phyloP scores from a whole-genome alignment of 1,140 invertebrate genomes.

The Adoxophyes honmai region DNA sequence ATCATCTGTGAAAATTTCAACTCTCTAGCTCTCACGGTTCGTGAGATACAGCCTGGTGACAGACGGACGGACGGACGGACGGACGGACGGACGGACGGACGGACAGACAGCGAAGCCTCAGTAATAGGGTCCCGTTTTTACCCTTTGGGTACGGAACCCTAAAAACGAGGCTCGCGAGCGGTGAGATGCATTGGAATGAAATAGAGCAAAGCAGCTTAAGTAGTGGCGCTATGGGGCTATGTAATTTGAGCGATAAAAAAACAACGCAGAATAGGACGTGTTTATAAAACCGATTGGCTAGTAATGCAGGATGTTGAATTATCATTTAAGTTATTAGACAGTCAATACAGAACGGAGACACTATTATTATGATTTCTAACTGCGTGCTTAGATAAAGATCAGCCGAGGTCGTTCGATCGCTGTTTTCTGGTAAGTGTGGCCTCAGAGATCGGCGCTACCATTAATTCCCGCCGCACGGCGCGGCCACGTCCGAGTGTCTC shows the following conservation, averaged over 20 bases:
- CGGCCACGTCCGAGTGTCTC: conserved; percentile 37
- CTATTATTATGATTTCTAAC: background rate
- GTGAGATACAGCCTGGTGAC: no score
- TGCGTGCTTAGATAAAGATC: conserved; percentile 29
- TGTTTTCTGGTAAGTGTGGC: conserved; percentile 42
- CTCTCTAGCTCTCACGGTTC: no score
- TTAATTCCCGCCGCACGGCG: conserved; percentile 31
- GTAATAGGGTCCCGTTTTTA: no score
- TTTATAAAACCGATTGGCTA: conserved; percentile 5
- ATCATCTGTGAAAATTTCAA: no score
- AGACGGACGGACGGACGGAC: no score
- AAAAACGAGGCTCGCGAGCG: background rate
- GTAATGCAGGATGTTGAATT: conserved; percentile 11
- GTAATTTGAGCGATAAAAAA: background rate
- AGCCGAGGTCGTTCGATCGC: conserved; percentile 34
- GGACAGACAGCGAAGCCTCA: no score
- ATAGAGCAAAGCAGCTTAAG: background rate
- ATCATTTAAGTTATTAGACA: conserved; percentile 6
- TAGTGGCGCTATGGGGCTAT: background rate
- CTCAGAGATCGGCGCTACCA: conserved; percentile 35
- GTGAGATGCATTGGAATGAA: conserved; percentile 1
- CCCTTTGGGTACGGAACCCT: no score
- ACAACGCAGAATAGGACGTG: background rate
- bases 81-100: no score
- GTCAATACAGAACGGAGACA: conserved; percentile 9